Evolutionary conservation across 2,113 vertebrate species (phyloP), one percentile per base, ranked within the genome.

Genomic region (Pelmatolapia mariae): DNA sequence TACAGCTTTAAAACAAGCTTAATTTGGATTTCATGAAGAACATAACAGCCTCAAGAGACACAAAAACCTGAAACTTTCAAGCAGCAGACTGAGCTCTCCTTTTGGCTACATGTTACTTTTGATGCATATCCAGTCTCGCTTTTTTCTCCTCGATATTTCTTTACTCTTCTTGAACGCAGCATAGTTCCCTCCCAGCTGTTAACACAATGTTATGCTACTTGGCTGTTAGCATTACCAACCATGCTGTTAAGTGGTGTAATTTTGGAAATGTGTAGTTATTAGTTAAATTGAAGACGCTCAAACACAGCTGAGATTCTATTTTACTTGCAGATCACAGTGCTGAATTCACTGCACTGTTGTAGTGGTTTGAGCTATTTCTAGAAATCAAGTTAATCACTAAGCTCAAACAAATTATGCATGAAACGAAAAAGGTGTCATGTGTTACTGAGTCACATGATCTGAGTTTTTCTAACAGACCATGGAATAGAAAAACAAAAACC

Each of bases 211-310:
- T 50, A 12, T 31, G 71, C 43, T 78, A 50, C 43, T 29, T 50
- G 43, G 15, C 43, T 12, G 43, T 50, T 50, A 50, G 71, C 43
- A 76, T 50, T 50, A 50, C 43, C 16, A 29, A 50, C 43, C 4
- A 31, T 31, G 10, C 43, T 50, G 9, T 50, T 8, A 29, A 78
- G 24, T 47, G 9, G 40, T 76, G 24, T 31, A 0, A 78, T n/a
- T 50, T 12, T 47, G 43, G 15, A 47, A 76, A 29, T 76, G 57
- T 61, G 43, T 29, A 29, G 15, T 2, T 50, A 76, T 50, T 29
- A 0, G 16, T 47, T 45, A 26, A 73, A 45, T 18, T 50, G 16
- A 78, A n/a, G 26, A 78, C 0, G 16, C 16, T 31, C 26, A 78
- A 47, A 50, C 26, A 50, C 10, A 78, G 43, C 43, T 78, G 43